These are phyloP conservation scores for Bathybates hornii DNA, from an alignment of 2,113 vertebrate species.

Conservation along the genomic window DNA sequence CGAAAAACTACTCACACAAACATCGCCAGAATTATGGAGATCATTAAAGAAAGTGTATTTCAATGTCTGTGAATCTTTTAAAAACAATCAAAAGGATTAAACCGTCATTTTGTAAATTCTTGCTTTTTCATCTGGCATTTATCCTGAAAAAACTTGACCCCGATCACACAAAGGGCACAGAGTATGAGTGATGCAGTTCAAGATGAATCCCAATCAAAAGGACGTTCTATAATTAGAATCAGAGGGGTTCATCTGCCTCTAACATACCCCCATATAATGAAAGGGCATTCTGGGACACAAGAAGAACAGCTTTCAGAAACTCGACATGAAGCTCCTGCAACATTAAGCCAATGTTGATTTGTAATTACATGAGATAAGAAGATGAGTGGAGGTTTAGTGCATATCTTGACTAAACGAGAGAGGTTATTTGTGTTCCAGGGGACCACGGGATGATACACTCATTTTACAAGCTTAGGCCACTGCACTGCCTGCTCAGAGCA, in stretches of 20 bases:
- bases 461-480: constrained; percentile 23
- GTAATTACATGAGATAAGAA: constrained; percentile 51
- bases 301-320: constrained; percentile 6
- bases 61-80: background rate
- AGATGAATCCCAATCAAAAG: constrained; percentile 2
- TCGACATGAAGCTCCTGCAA: background rate
- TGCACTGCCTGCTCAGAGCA: background rate
- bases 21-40: background rate
- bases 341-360: constrained; percentile 35
- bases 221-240: constrained; percentile 1
- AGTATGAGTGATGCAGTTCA: background rate
- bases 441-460: constrained; percentile 19
- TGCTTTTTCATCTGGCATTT: background rate
- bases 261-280: background rate
- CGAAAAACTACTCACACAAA: background rate
- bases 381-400: constrained; percentile 40
- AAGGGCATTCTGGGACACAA: background rate
- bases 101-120: background rate
- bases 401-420: constrained; percentile 42
- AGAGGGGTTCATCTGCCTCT: background rate
- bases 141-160: background rate
- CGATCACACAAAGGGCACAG: background rate
- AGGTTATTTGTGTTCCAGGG: constrained; percentile 32
- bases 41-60: background rate
- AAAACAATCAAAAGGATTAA: background rate